Percentiles rank a stretch among this genome's conserved stretches.
These are phyloP conservation scores for Acanthurus leucopareius DNA, from an alignment of 2,797 vertebrate genomes.

Conservation along the genomic window DNA sequence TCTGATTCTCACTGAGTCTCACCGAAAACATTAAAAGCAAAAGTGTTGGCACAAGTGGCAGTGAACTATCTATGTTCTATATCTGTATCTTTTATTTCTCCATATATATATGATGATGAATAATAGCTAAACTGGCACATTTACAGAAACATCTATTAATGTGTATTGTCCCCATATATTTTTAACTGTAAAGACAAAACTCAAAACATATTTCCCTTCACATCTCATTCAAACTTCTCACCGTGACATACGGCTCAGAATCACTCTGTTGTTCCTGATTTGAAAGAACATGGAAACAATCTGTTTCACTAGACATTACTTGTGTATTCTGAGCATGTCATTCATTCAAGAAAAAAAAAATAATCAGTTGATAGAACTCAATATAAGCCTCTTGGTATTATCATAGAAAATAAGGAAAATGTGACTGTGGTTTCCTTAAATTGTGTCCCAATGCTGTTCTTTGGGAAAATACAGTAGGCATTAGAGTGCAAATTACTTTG, in stretches of 20 bases:
- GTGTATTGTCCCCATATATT: no score
- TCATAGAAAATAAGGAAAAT: constrained; percentile 52
- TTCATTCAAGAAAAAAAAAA: constrained; percentile 28
- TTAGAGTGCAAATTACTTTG: constrained; percentile 66
- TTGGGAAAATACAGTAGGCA: constrained; percentile 46
- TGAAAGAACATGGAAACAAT: constrained; percentile 1
- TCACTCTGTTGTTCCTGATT: constrained; percentile 3
- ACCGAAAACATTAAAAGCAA: no score
- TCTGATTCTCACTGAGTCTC: no score
- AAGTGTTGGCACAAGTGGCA: no score
- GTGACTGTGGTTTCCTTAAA: constrained; percentile 48
- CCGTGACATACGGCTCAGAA: constrained; percentile 15
- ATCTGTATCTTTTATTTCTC: no score
- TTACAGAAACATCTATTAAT: no score
- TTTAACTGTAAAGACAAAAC: no score
- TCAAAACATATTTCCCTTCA: no score
- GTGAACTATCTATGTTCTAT: no score
- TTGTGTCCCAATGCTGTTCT: constrained; percentile 38
- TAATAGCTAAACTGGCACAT: no score
- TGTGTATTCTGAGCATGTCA: constrained; percentile 40
- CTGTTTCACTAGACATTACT: constrained; percentile 14
- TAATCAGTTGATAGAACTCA: constrained; percentile 33
- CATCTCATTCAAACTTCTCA: no score
- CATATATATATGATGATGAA: no score
- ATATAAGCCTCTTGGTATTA: constrained; percentile 50